These are phyloP conservation scores for Hippocampus barbouri DNA, from an alignment of 2,113 vertebrate species.

Conservation along the genomic window DNA sequence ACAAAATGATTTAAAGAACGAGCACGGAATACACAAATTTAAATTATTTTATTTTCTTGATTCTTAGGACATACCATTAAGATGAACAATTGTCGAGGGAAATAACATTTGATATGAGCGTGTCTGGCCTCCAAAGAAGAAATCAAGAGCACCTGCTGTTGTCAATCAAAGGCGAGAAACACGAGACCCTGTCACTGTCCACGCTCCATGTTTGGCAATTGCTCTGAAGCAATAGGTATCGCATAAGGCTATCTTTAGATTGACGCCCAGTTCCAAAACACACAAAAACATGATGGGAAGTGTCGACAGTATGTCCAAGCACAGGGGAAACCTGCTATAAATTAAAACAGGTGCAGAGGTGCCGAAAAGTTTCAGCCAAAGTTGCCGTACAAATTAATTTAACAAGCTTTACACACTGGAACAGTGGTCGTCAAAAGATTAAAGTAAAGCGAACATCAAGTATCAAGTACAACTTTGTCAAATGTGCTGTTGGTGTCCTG, in stretches of 20 bases:
- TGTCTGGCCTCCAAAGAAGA: conserved; percentile 16
- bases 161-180: conserved; percentile 60
- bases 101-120: background rate
- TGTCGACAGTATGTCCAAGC: conserved; percentile 5
- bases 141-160: conserved; percentile 60
- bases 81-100: conserved; percentile 6
- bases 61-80: background rate
- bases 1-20: background rate
- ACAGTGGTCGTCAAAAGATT: too few relatives aligned
- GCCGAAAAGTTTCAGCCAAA: background rate
- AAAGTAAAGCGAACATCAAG: background rate
- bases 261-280: conserved; percentile 36
- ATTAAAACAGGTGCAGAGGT: background rate
- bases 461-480: too few relatives aligned
- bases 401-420: background rate
- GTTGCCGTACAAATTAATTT: background rate
- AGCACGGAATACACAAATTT: background rate
- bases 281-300: conserved; percentile 14
- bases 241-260: conserved; percentile 73
- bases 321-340: conserved; percentile 39
- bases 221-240: conserved; percentile 34
- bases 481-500: too few relatives aligned
- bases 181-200: conserved; percentile 42
- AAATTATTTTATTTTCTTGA: background rate
- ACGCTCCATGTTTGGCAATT: conserved; percentile 74